Base-by-base conservation (phyloP, 2,888 invertebrate genomes). In the Pachymerium ferrugineum region DNA sequence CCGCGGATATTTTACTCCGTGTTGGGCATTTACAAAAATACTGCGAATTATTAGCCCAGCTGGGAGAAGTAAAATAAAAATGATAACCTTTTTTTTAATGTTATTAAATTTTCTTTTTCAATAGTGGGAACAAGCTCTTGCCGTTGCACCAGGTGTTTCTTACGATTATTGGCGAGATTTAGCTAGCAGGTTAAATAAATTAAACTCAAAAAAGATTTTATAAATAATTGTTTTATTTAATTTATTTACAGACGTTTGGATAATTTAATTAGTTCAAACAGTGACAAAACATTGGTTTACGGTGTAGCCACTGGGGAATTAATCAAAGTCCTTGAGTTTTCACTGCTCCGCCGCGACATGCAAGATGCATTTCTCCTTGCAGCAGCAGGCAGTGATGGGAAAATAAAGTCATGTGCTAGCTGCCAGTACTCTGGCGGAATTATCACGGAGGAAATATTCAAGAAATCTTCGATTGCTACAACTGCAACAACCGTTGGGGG, bases 81-180 rank as follows among this genome's bases (percentile, higher is more conserved):
- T 1, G 81, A 80, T 81, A 83, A 75, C 80, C 80, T 68, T 28
- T 28, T 68, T 68, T 5, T 28, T 1, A 30, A 14, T 25, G 28
- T 4, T 54, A 8, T 54, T 54, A 25, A 8, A 68, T 29, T 19
- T 22, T 74, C 12, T 76, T 78, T 19, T 76, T 54, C 29, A 14
- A 33, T 54, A 82, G 80, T 84, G 84, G 84, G 81, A 83, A 75
- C 80, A 80, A 73, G 84, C 84, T 6, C 78, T 84, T n/a, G 79
- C 82, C 31, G 79, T 83, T 22, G 82, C 84, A 19, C 83, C 84
- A 3, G 82, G 82, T 16, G 83, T 84, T 0, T 84, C 84, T 1
- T 54, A 81, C 73, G 77, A 79, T 22, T 84, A 82, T 78, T 84
- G 84, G 84, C 79, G 78, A 47, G 78, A 80, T 70, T 79, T 83